phyloP scores from a whole-genome alignment of 2,888 invertebrate genomes.

The Hipparchia semele region DNA sequence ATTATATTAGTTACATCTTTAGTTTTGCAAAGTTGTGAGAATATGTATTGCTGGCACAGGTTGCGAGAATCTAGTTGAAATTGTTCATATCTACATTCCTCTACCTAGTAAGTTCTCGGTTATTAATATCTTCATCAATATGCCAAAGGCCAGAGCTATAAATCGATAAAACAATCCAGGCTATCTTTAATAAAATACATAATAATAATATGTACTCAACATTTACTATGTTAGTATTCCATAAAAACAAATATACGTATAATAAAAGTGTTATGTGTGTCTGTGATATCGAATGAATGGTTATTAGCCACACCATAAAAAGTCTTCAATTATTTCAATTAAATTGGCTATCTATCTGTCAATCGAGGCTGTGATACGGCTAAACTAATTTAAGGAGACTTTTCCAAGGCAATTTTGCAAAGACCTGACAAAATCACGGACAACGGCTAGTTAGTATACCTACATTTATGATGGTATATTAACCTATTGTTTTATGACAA shows the following conservation, averaged over 20 bases:
- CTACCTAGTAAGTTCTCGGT: neutral
- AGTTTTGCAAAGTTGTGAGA: neutral
- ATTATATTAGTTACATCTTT: neutral
- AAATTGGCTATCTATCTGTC: too few species aligned
- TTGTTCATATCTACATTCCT: neutral
- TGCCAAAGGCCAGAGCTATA: neutral
- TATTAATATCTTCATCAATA: neutral
- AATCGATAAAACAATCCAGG: neutral
- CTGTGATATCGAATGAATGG: too few species aligned
- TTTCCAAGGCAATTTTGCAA: neutral
- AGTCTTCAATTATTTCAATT: too few species aligned
- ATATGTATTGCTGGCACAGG: neutral
- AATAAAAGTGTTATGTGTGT: too few species aligned
- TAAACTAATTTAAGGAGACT: neutral
- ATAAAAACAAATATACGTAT: too few species aligned
- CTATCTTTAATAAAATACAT: neutral
- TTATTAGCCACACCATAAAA: too few species aligned
- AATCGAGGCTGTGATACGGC: too few species aligned
- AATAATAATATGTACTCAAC: too few species aligned
- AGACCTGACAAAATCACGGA: neutral
- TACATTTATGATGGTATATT: neutral
- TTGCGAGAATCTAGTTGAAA: neutral
- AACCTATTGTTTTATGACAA: slow-evolving; percentile 6
- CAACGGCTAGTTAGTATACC: neutral
- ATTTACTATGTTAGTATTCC: too few species aligned